Evolutionary conservation across 2,113 vertebrate genomes (phyloP).

Genomic region (Strigops habroptila): DNA sequence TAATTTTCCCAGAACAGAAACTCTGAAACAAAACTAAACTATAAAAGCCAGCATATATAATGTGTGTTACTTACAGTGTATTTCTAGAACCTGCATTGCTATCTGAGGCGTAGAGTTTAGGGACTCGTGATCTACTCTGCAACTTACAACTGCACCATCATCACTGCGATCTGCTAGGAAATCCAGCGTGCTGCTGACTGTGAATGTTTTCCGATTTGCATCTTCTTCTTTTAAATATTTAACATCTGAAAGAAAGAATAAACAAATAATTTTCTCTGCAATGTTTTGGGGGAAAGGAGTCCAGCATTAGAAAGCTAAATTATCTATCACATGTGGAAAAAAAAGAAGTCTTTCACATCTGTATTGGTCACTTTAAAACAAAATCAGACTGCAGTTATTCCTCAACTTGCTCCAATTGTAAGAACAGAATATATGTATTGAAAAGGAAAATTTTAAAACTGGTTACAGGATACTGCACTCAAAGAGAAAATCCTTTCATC

Average conservation of each 20-base stretch:
- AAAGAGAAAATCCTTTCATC: background rate
- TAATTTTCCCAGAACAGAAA: background rate
- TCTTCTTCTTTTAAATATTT: conserved; percentile 88
- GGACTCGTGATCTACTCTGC: conserved; percentile 92
- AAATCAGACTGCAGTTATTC: background rate
- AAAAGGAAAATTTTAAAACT: background rate
- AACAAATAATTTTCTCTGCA: background rate
- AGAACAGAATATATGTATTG: background rate
- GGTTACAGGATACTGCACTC: background rate
- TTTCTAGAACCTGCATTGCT: conserved; percentile 95
- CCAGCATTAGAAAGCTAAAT: background rate
- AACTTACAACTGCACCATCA: conserved; percentile 89
- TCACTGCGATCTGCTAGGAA: conserved; percentile 89
- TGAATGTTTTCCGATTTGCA: conserved; percentile 88
- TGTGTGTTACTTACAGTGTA: conserved; percentile 88
- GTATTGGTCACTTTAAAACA: background rate
- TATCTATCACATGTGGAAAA: background rate
- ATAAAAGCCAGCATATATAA: background rate
- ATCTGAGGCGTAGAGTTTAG: conserved; percentile 88
- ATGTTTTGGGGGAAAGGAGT: background rate
- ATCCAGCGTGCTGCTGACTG: conserved; percentile 87
- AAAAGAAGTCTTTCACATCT: background rate
- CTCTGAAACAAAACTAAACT: background rate
- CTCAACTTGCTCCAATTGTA: background rate
- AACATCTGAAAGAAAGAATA: conserved; percentile 71